A percentile compares a stretch with the other conserved stretches of the same genome.
Evolutionary conservation across 2,888 invertebrate species (phyloP).

Genomic region (Erebia epiphron): DNA sequence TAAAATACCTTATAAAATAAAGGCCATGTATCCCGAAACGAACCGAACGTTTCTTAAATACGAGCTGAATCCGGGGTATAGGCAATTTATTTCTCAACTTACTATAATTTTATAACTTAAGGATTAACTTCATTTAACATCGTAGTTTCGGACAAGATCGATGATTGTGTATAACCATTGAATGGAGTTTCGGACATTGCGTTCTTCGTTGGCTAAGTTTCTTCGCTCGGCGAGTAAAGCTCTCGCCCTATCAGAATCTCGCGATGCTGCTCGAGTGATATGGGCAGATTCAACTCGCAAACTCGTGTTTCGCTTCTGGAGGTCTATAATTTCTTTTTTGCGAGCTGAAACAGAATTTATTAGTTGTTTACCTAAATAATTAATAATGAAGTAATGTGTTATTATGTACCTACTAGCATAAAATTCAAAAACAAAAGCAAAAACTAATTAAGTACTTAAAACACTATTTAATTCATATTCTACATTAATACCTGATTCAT

Average conservation of each 20-base stretch:
- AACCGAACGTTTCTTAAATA: no score
- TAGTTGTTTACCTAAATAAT: no score
- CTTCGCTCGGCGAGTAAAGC: conserved; percentile 66
- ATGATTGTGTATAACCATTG: conserved; percentile 56
- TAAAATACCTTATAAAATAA: no score
- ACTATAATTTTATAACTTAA: background rate
- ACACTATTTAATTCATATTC: background rate
- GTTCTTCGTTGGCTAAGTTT: conserved; percentile 61
- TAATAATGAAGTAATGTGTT: no score
- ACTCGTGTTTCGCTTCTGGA: conserved; percentile 71
- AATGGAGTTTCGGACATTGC: conserved; percentile 51
- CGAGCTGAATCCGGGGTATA: no score
- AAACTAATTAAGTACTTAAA: background rate
- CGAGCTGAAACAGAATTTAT: conserved; percentile 66
- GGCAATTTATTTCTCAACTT: no score
- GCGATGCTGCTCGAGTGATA: conserved; percentile 72
- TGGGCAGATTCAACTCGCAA: conserved; percentile 77
- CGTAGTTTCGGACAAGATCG: conserved; percentile 51
- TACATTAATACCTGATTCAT: conserved; percentile 72
- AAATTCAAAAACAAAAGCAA: no score
- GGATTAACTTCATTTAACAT: conserved; percentile 30
- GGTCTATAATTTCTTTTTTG: conserved; percentile 68
- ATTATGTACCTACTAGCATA: no score
- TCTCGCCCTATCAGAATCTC: conserved; percentile 65
- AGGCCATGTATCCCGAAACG: no score